These are phyloP conservation scores for Henricia sp. DNA, from an alignment of 53 echinoderm and acorn worm genomes.

Conservation along the genomic window DNA sequence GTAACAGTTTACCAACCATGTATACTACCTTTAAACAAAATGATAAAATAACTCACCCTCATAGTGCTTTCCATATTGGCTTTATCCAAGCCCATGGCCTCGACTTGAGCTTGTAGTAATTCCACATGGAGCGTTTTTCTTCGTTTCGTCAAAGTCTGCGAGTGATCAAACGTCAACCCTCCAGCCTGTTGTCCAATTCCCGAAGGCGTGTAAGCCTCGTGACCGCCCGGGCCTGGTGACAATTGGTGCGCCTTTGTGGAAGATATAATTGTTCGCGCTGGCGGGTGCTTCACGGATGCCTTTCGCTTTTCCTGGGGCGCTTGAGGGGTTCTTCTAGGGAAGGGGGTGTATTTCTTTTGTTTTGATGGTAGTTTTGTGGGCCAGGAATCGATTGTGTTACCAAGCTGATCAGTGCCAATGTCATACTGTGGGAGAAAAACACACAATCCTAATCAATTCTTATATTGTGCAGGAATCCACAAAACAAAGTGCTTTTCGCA, in stretches of 20 bases:
- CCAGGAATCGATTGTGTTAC: neutral
- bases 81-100: slow-evolving; percentile 64
- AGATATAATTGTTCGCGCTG: neutral
- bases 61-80: slow-evolving; percentile 65
- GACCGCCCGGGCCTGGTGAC: neutral
- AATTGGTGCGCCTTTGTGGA: neutral
- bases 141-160: neutral
- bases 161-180: neutral
- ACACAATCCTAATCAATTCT: neutral
- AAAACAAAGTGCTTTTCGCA: neutral
- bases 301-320: slow-evolving; percentile 29
- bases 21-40: neutral
- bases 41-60: slow-evolving; percentile 23
- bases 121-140: slow-evolving; percentile 58
- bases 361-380: neutral
- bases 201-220: neutral
- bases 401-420: neutral
- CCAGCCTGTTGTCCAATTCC: neutral
- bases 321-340: slow-evolving; percentile 10
- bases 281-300: slow-evolving; percentile 5
- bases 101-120: slow-evolving; percentile 76
- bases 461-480: neutral
- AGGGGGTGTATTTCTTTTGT: slow-evolving; percentile 24
- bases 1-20: neutral
- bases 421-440: neutral